Evolutionary conservation across 2,888 invertebrate species (phyloP).

Genomic region (Melanotus villosus): DNA sequence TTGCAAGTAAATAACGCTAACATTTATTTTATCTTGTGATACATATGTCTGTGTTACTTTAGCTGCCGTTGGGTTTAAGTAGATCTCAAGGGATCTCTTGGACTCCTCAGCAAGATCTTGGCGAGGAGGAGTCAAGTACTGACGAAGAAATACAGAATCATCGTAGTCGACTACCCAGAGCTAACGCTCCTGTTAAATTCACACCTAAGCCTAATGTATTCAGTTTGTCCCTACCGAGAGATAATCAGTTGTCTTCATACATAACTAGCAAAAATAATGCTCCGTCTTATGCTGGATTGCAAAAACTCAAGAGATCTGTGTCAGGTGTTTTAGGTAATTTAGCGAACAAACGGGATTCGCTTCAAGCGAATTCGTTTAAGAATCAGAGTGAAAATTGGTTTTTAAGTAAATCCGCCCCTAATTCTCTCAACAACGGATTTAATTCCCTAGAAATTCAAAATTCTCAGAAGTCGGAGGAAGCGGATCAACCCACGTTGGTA

Average conservation of each 20-base stretch:
- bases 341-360: constrained; percentile 53
- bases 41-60: constrained; percentile 14
- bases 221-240: constrained; percentile 83
- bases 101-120: constrained; percentile 92
- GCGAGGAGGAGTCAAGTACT: constrained; percentile 68
- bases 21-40: not conserved
- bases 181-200: constrained; percentile 63
- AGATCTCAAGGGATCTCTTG: constrained; percentile 69
- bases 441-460: constrained; percentile 62
- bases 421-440: constrained; percentile 78
- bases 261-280: constrained; percentile 62
- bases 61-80: constrained; percentile 36
- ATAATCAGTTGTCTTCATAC: constrained; percentile 70
- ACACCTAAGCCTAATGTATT: constrained; percentile 75
- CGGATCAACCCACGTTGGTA: constrained; percentile 52
- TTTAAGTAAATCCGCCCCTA: constrained; percentile 84
- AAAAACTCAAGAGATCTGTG: constrained; percentile 80
- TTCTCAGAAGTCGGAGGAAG: constrained; percentile 54
- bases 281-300: constrained; percentile 63
- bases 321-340: constrained; percentile 71
- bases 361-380: constrained; percentile 54
- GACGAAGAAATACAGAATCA: constrained; percentile 60
- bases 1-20: constrained; percentile 55
- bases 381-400: constrained; percentile 82
- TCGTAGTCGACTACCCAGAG: constrained; percentile 53